Evolutionary conservation across 2,888 invertebrate genomes (phyloP).

Genomic region (Eupithecia tripunctaria): DNA sequence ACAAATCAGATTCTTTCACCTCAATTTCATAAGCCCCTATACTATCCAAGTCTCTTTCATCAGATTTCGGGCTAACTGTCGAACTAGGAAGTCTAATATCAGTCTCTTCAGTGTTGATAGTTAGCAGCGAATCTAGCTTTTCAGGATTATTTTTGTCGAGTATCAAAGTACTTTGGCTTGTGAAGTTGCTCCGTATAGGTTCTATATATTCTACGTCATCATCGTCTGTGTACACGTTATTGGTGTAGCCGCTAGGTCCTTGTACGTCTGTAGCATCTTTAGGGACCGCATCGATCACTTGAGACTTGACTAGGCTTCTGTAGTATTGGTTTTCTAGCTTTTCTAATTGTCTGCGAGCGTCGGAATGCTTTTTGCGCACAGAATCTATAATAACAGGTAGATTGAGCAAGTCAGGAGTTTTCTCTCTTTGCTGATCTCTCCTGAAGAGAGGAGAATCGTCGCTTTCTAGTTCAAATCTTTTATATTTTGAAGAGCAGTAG

Average conservation of each 20-base stretch:
- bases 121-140: conserved; percentile 72
- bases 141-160: conserved; percentile 71
- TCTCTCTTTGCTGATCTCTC: conserved; percentile 67
- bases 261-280: conserved; percentile 76
- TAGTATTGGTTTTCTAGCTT: conserved; percentile 81
- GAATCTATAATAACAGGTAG: conserved; percentile 78
- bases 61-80: conserved; percentile 74
- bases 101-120: conserved; percentile 77
- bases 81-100: conserved; percentile 78
- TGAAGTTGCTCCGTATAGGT: conserved; percentile 79
- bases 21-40: conserved; percentile 79
- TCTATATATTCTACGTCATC: conserved; percentile 82
- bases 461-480: conserved; percentile 79
- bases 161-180: conserved; percentile 79
- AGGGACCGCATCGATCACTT: conserved; percentile 76
- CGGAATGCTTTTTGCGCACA: conserved; percentile 76
- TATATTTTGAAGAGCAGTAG: conserved; percentile 81
- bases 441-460: conserved; percentile 80
- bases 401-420: conserved; percentile 78
- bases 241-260: conserved; percentile 75
- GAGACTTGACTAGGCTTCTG: conserved; percentile 70
- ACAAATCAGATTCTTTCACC: conserved; percentile 75
- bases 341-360: conserved; percentile 76
- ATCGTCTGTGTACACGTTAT: conserved; percentile 68
- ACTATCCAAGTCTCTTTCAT: conserved; percentile 70